Evolutionary conservation across 2,113 vertebrate species (phyloP), one percentile per base, ranked within the genome.

Genomic region (Nycticorax nycticorax): DNA sequence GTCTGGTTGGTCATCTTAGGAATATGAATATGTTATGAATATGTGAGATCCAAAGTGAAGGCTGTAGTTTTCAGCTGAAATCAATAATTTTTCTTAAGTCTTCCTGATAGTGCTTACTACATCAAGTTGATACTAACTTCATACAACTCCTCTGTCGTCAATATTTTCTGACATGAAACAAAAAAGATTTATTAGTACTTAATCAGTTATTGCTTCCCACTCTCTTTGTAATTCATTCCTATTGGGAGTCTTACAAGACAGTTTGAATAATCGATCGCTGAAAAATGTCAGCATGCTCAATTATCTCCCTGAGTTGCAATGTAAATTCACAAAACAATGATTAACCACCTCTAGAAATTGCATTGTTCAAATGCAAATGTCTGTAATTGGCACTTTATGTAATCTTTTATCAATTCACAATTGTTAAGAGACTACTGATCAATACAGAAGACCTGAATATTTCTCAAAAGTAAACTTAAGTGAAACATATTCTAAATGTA

Each of bases 281-380:
- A 79, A 89, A 96, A 97, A 94, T 59, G n/a, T 94, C 92, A 97
- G 73, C 62, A 94, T 53, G 85, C 50, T 84, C 53, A 87, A 93
- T 95, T 95, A 96, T 96, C 85, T 93, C 53, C 27, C 41, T 48
- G 19, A 69, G 6, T 24, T 86, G 92, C 68, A 93, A 81, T 79
- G 81, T 76, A 88, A 96, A 86, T 85, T 88, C 93, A 60, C 66
- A 88, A 96, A 93, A 81, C 39, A 81, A 74, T 63, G 57, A 96
- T 90, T 92, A 95, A 94, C 53, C 32, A 73, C 50, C 33, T 94
- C 82, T 73, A 84, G 63, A 96, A 97, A 95, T 39, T 14, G 6
- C 79, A 89, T 18, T 96, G 37, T 28, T 95, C 67, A 94, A 92
- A 89, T 24, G 69, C 26, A 94, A 64, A 73, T 39, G 80, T 74